These are phyloP conservation scores for Gasterosteus nipponicus DNA, from an alignment of 2,113 vertebrate species.

Conservation along the genomic window DNA sequence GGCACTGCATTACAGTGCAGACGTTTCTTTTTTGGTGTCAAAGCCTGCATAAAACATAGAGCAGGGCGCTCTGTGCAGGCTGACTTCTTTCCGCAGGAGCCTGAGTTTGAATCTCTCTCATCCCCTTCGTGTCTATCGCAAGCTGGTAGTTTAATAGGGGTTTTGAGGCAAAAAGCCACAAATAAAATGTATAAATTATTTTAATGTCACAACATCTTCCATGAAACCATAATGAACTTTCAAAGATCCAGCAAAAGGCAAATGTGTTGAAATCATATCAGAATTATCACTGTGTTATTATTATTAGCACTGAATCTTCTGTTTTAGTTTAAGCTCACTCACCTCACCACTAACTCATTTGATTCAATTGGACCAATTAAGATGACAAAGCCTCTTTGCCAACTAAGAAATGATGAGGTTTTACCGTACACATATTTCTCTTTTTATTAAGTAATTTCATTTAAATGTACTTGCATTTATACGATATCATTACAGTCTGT, in stretches of 20 bases:
- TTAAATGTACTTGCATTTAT: background rate
- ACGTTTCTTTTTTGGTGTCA: background rate
- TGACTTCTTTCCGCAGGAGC: no score
- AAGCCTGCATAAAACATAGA: background rate
- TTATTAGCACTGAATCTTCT: background rate
- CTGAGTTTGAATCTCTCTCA: background rate
- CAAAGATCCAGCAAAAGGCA: background rate
- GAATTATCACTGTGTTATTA: background rate
- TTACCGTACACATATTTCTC: background rate
- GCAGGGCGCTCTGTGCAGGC: no score
- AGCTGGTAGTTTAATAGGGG: background rate
- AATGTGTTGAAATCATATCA: background rate
- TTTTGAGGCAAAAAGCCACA: background rate
- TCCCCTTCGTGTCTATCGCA: background rate
- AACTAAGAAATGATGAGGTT: background rate
- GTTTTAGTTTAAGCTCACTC: background rate
- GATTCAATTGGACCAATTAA: background rate
- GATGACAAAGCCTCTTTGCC: background rate
- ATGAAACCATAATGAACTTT: background rate
- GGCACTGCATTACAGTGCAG: background rate
- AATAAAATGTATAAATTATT: background rate
- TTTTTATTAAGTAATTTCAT: slow-evolving; percentile 2
- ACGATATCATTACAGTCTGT: background rate
- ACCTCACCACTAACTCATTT: background rate
- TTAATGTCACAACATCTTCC: background rate